Evolutionary conservation across 2,797 vertebrate species (phyloP).

Genomic region (Pseudomugil gertrudae): DNA sequence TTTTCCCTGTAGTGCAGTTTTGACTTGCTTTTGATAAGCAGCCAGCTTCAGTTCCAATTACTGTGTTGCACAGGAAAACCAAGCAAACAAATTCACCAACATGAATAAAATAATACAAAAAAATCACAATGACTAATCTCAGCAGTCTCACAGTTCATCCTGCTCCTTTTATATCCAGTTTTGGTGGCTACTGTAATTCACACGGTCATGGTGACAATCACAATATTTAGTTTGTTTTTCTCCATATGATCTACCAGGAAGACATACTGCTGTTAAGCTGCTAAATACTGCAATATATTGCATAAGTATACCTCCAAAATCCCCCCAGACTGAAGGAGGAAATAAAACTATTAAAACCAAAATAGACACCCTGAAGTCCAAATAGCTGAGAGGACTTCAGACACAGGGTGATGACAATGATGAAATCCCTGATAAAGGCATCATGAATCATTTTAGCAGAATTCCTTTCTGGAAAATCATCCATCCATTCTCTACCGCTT

Average conservation of each 20-base stretch:
- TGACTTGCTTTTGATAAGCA: background rate
- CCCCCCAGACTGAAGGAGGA: no score
- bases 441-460: background rate
- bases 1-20: background rate
- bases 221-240: conserved; percentile 15
- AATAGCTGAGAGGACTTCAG: background rate
- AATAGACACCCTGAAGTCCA: background rate
- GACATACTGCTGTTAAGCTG: conserved; percentile 11
- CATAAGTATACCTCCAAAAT: no score
- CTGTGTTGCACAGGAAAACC: background rate
- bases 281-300: conserved; percentile 3
- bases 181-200: background rate
- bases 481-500: no score
- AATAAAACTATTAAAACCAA: no score
- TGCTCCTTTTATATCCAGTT: background rate
- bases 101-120: background rate
- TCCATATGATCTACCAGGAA: conserved; percentile 1
- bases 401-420: background rate
- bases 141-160: background rate
- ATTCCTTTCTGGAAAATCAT: no score
- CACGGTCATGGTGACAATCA: background rate
- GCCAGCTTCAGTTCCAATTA: background rate
- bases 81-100: no score
- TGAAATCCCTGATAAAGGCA: background rate
- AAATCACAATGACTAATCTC: background rate